Evolutionary conservation across 2,113 vertebrate species (phyloP).

Genomic region (Sporophila hypoxantha): DNA sequence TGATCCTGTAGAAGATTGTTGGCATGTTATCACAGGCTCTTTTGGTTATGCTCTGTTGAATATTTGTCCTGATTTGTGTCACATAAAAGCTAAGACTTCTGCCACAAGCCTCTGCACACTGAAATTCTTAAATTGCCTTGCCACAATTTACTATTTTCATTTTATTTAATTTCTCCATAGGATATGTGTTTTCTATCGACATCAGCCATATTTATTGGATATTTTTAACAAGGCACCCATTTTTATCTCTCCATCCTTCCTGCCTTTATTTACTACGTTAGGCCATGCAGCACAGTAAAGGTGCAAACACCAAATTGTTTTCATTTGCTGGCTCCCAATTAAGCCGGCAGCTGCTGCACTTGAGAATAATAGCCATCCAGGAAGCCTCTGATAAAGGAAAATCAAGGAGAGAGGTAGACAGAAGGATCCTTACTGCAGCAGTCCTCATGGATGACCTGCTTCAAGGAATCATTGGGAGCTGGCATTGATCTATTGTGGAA

Average conservation of each 20-base stretch:
- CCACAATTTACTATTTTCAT: neutral
- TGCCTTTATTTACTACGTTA: slow-evolving; percentile 25
- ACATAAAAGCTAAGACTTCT: neutral
- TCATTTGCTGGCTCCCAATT: neutral
- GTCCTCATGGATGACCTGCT: slow-evolving; percentile 31
- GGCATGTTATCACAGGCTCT: neutral
- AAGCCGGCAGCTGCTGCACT: neutral
- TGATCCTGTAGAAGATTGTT: neutral
- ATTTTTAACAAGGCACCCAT: neutral
- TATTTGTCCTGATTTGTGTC: neutral
- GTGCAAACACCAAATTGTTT: neutral
- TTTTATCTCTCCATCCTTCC: slow-evolving; percentile 15
- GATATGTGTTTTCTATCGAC: neutral
- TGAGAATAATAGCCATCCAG: neutral
- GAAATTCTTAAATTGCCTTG: neutral
- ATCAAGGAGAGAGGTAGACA: neutral
- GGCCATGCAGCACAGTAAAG: neutral
- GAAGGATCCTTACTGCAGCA: neutral
- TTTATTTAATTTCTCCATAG: neutral
- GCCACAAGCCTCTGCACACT: neutral
- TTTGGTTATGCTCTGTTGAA: neutral
- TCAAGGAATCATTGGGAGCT: neutral
- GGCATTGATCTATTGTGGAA: neutral
- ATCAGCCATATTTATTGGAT: neutral
- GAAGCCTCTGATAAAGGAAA: neutral